Conservation (phyloP, 2,113 vertebrate genomes). For the Gymnarchus niloticus region DNA sequence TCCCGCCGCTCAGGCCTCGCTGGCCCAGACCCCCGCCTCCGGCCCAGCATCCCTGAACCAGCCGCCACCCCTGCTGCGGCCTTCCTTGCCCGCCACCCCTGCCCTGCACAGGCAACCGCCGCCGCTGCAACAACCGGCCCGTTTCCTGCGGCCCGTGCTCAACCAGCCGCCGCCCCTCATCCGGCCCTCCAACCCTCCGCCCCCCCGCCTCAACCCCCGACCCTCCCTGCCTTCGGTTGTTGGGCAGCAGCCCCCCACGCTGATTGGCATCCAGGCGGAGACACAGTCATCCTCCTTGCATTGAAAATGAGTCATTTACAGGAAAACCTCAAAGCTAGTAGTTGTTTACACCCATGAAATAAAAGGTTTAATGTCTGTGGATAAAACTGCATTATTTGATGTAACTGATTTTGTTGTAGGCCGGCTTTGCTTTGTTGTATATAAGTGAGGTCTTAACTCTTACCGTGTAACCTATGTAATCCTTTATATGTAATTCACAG, state of each 20-base stretch:
- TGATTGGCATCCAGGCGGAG: conserved; percentile 80
- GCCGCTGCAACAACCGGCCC: conserved; percentile 88
- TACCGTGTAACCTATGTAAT: conserved; percentile 6
- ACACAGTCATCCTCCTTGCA: conserved; percentile 73
- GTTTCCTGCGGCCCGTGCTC: conserved; percentile 79
- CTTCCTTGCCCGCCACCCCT: conserved; percentile 83
- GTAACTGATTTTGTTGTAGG: conserved; percentile 8
- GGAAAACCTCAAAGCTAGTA: background rate
- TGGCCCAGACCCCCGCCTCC: conserved; percentile 59
- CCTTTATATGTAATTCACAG: background rate
- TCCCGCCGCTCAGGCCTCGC: conserved; percentile 69
- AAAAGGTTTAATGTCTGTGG: background rate
- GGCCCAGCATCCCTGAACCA: conserved; percentile 77
- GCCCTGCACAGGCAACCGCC: conserved; percentile 92
- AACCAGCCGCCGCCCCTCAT: conserved; percentile 92
- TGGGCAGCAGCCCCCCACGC: conserved; percentile 69
- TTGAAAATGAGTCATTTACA: conserved; percentile 44
- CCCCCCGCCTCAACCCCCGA: conserved; percentile 90
- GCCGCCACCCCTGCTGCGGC: conserved; percentile 90
- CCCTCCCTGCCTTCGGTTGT: conserved; percentile 63
- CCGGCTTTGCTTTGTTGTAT: conserved; percentile 3
- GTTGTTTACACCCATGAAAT: background rate
- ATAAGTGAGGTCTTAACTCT: background rate
- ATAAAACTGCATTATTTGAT: background rate
- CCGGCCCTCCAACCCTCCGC: conserved; percentile 85